phyloP scores from a whole-genome alignment of 2,113 vertebrate species.

The Gadus macrocephalus region DNA sequence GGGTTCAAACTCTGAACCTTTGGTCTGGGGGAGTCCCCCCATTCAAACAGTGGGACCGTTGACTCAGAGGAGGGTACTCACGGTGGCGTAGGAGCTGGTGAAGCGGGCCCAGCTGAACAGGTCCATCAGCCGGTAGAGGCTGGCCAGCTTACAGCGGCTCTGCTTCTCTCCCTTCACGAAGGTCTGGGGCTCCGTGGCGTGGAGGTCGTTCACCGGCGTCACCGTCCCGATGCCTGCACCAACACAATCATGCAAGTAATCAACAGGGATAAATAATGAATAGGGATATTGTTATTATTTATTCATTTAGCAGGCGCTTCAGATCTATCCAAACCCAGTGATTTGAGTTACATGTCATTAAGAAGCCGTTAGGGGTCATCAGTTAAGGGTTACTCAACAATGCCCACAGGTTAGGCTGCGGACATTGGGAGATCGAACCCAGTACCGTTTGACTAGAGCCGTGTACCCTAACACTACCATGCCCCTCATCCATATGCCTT shows the following conservation, averaged over 20 bases:
- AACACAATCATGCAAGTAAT: conserved; percentile 12
- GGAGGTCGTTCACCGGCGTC: conserved; percentile 88
- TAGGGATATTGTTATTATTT: background rate
- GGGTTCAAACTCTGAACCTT: too few species aligned
- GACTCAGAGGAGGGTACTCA: conserved; percentile 65
- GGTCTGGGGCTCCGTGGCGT: conserved; percentile 76
- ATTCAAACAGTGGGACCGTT: too few species aligned
- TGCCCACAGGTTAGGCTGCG: too few species aligned
- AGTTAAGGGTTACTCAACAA: too few species aligned
- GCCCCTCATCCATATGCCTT: too few species aligned
- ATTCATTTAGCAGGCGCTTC: background rate
- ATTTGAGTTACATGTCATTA: too few species aligned
- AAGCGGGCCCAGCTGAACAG: conserved; percentile 91
- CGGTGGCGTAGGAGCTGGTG: conserved; percentile 86
- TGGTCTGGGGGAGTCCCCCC: too few species aligned
- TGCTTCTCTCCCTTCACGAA: conserved; percentile 88
- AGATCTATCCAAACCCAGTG: too few species aligned
- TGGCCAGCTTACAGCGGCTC: conserved; percentile 88
- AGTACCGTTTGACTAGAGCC: too few species aligned
- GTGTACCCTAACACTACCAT: too few species aligned
- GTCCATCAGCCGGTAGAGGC: conserved; percentile 86
- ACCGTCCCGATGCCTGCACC: conserved; percentile 83
- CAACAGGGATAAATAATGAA: conserved; percentile 1
- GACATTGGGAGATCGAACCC: too few species aligned
- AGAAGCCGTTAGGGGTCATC: too few species aligned